phyloP scores from a whole-genome alignment of 2,888 invertebrate species.

The Laothoe populi region DNA sequence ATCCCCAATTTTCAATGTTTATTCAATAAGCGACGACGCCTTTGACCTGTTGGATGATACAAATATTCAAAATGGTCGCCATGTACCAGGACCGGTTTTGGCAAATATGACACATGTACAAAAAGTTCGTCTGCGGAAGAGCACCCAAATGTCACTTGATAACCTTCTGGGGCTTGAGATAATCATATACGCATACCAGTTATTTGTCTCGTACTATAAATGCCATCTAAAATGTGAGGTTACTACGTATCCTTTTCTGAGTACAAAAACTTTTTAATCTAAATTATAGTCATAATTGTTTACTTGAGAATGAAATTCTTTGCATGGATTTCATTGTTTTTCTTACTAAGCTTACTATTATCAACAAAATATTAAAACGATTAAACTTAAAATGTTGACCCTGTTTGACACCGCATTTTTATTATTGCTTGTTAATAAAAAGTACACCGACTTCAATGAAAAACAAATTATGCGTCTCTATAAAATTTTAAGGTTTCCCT shows the following conservation, averaged over 20 bases:
- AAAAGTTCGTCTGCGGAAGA: slow-evolving; percentile 62
- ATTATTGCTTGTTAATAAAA: no score
- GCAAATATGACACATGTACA: slow-evolving; percentile 47
- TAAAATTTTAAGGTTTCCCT: no score
- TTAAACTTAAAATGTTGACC: no score
- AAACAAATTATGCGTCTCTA: no score
- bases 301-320: neutral
- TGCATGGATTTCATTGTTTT: no score
- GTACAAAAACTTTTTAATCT: neutral
- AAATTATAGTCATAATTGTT: neutral
- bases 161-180: slow-evolving; percentile 58
- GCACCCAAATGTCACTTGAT: slow-evolving; percentile 76
- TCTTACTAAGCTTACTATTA: no score
- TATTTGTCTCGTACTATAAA: slow-evolving; percentile 36
- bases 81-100: slow-evolving; percentile 60
- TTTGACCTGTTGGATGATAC: slow-evolving; percentile 15
- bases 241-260: neutral
- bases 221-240: slow-evolving; percentile 23
- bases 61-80: slow-evolving; percentile 49
- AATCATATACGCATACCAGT: slow-evolving; percentile 31
- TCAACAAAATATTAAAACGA: no score
- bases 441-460: no score
- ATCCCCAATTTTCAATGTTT: slow-evolving; percentile 10
- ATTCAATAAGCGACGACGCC: slow-evolving; percentile 13
- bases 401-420: no score